A percentile compares a stretch with the other conserved stretches of the same genome.
Evolutionary conservation across 1,140 invertebrate genomes (phyloP).

Genomic region (Drosophila pandora): DNA sequence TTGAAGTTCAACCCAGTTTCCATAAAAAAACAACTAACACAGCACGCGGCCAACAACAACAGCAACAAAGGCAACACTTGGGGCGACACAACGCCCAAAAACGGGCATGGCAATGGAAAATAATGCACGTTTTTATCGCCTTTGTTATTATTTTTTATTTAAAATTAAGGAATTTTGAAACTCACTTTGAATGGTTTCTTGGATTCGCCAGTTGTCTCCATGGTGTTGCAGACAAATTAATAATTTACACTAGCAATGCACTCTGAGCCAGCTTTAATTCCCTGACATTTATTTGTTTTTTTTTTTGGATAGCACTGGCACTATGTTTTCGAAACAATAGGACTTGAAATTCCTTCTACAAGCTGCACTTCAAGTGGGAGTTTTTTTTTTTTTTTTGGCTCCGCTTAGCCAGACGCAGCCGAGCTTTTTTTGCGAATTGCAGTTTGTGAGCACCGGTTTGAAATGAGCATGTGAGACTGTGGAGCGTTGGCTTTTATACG

Average conservation of each 20-base stretch:
- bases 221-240: slow-evolving; percentile 31
- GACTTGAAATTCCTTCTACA: slow-evolving; percentile 40
- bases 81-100: slow-evolving; percentile 63
- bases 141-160: not conserved
- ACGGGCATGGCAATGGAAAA: slow-evolving; percentile 61
- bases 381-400: slow-evolving; percentile 21
- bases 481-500: slow-evolving; percentile 24
- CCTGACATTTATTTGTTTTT: slow-evolving; percentile 10
- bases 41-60: slow-evolving; percentile 52
- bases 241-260: slow-evolving; percentile 17
- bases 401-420: slow-evolving; percentile 11
- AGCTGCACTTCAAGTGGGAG: slow-evolving; percentile 56
- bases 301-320: slow-evolving; percentile 8
- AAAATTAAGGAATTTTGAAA: slow-evolving; percentile 11
- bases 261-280: slow-evolving; percentile 1
- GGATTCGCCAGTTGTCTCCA: slow-evolving; percentile 56
- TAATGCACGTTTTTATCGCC: slow-evolving; percentile 27
- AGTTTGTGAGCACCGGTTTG: slow-evolving; percentile 59
- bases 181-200: slow-evolving; percentile 77
- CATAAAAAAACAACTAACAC: slow-evolving; percentile 30
- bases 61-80: slow-evolving; percentile 31
- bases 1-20: slow-evolving; percentile 55
- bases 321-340: slow-evolving; percentile 11
- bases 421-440: slow-evolving; percentile 35
- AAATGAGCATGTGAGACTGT: slow-evolving; percentile 18